Percentiles rank a stretch among this genome's conserved stretches.
Evolutionary conservation across 1,140 invertebrate genomes (phyloP).

Genomic region (Ptiloglossa arizonensis): DNA sequence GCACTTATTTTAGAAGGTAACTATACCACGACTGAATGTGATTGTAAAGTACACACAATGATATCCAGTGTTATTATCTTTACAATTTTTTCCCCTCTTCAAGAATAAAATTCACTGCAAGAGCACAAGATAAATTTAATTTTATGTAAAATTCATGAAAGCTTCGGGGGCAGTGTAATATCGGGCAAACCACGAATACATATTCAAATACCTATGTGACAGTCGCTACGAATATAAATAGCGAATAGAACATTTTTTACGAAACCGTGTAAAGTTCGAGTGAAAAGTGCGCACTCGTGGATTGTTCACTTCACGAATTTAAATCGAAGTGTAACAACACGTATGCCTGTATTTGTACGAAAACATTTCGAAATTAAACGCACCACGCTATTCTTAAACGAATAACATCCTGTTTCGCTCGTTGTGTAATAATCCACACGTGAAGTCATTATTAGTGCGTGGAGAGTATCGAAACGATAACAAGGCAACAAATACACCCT

Average conservation of each 20-base stretch:
- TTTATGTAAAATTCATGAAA: slow-evolving; percentile 18
- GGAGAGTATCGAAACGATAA: neutral
- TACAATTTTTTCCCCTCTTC: neutral
- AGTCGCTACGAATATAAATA: slow-evolving; percentile 15
- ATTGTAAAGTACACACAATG: no score
- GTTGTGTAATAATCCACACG: neutral
- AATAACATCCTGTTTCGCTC: slow-evolving; percentile 6
- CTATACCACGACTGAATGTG: no score
- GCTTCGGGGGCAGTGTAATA: neutral
- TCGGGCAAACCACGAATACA: neutral
- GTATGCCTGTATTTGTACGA: neutral
- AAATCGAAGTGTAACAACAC: slow-evolving; percentile 7
- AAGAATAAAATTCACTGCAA: neutral
- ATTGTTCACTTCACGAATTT: slow-evolving; percentile 26
- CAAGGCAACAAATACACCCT: neutral
- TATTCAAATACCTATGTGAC: slow-evolving; percentile 1
- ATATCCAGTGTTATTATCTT: neutral
- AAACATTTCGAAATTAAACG: neutral
- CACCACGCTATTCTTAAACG: neutral
- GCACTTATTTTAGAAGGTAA: no score
- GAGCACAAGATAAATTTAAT: neutral
- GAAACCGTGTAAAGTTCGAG: slow-evolving; percentile 7
- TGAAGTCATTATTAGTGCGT: neutral
- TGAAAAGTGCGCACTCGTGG: slow-evolving; percentile 24
- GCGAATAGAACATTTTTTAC: neutral